phyloP scores from a whole-genome alignment of 64 coral and sea anemone species.

The Montipora cactus region DNA sequence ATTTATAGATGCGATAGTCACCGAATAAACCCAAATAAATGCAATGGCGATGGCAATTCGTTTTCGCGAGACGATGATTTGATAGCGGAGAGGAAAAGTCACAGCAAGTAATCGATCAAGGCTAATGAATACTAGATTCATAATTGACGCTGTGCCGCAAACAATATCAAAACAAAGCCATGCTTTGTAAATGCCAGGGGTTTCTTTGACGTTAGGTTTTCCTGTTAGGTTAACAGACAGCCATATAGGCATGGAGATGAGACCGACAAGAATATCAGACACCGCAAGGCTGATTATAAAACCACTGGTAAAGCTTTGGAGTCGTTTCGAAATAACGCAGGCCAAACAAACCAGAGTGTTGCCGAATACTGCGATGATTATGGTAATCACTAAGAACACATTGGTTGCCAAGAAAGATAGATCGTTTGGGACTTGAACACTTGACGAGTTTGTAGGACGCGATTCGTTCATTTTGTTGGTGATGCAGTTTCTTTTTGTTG shows the following conservation, averaged over 20 bases:
- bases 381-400: conserved; percentile 53
- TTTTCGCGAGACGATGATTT: conserved; percentile 47
- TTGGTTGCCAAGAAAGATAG: neutral
- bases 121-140: conserved; percentile 85
- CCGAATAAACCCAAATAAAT: conserved; percentile 70
- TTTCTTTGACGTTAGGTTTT: conserved; percentile 18
- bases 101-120: conserved; percentile 76
- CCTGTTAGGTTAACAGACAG: conserved; percentile 66
- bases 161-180: conserved; percentile 80
- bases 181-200: conserved; percentile 54
- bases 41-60: conserved; percentile 50
- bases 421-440: neutral
- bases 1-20: conserved; percentile 56
- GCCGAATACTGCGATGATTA: conserved; percentile 65
- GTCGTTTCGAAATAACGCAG: conserved; percentile 65
- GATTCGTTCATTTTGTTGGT: conserved; percentile 9
- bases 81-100: conserved; percentile 64
- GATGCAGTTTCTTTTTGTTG: neutral
- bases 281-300: conserved; percentile 74
- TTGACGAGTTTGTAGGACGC: neutral
- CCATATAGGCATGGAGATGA: conserved; percentile 74
- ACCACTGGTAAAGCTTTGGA: conserved; percentile 70
- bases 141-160: conserved; percentile 76
- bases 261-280: conserved; percentile 74
- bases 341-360: conserved; percentile 74